Evolutionary conservation across 2,888 invertebrate genomes (phyloP).

Genomic region (Cataglyphis livida): DNA sequence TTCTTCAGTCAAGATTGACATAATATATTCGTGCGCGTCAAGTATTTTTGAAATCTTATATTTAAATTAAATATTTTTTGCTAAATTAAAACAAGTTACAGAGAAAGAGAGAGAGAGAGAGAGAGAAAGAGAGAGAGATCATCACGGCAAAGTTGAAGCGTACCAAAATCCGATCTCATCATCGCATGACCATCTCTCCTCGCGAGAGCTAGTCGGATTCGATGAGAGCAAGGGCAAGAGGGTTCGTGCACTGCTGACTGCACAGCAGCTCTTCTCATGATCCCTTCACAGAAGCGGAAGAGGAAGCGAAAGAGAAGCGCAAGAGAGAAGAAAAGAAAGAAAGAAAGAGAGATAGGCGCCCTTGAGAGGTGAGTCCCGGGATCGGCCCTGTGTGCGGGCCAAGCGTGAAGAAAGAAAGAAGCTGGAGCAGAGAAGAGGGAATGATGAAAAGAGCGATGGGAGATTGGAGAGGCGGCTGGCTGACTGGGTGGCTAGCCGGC

Average conservation of each 20-base stretch:
- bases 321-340: constrained; percentile 25
- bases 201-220: constrained; percentile 25
- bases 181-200: constrained; percentile 36
- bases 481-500: constrained; percentile 59
- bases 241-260: constrained; percentile 56
- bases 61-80: constrained; percentile 5
- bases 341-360: constrained; percentile 55
- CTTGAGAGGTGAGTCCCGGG: constrained; percentile 71
- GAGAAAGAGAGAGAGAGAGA: neutral
- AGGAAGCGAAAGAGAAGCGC: constrained; percentile 40
- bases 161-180: constrained; percentile 30
- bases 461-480: constrained; percentile 69
- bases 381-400: constrained; percentile 71
- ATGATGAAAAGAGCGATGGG: constrained; percentile 76
- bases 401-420: constrained; percentile 77
- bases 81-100: neutral
- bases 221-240: constrained; percentile 57
- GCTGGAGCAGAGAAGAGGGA: constrained; percentile 70
- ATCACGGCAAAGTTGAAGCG: neutral
- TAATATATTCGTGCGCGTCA: neutral
- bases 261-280: constrained; percentile 49
- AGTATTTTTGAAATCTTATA: neutral
- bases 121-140: constrained; percentile 19
- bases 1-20: neutral
- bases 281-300: constrained; percentile 46